These are phyloP conservation scores for Drosophila kambysellisi DNA, from an alignment of 2,888 invertebrate species.

Conservation along the genomic window DNA sequence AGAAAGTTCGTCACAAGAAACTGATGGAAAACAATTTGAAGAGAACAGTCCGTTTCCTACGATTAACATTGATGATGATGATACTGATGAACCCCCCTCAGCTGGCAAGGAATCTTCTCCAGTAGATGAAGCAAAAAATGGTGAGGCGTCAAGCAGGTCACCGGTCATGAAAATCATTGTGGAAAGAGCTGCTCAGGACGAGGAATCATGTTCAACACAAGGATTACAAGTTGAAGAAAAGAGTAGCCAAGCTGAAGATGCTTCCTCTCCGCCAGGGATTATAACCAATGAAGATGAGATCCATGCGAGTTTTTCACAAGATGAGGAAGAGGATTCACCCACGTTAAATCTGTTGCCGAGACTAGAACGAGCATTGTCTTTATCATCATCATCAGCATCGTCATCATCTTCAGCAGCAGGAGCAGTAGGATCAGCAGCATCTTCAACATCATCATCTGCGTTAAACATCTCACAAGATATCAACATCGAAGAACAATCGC, in stretches of 20 bases:
- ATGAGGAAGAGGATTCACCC: slow-evolving; percentile 21
- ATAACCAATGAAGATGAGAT: slow-evolving; percentile 8
- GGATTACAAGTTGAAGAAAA: neutral
- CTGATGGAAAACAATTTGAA: slow-evolving; percentile 4
- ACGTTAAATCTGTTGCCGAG: neutral
- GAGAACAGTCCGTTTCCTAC: slow-evolving; percentile 2
- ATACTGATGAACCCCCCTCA: neutral
- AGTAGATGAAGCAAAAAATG: slow-evolving; percentile 6
- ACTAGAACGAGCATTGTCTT: neutral
- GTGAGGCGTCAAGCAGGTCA: neutral
- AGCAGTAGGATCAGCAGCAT: neutral
- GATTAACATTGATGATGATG: neutral
- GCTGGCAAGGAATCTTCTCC: neutral
- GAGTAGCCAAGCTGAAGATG: slow-evolving; percentile 12
- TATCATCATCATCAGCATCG: slow-evolving; percentile 7
- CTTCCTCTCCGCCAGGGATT: slow-evolving; percentile 11
- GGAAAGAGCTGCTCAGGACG: neutral
- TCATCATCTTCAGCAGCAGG: neutral
- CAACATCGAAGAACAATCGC: neutral
- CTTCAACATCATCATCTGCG: slow-evolving; percentile 5
- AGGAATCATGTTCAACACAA: neutral
- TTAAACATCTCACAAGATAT: slow-evolving; percentile 13
- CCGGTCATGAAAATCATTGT: neutral
- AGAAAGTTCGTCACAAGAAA: neutral
- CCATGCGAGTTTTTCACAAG: slow-evolving; percentile 18